Base-by-base conservation (phyloP, 2,888 invertebrate species). In the Drosophila paramelanica region DNA sequence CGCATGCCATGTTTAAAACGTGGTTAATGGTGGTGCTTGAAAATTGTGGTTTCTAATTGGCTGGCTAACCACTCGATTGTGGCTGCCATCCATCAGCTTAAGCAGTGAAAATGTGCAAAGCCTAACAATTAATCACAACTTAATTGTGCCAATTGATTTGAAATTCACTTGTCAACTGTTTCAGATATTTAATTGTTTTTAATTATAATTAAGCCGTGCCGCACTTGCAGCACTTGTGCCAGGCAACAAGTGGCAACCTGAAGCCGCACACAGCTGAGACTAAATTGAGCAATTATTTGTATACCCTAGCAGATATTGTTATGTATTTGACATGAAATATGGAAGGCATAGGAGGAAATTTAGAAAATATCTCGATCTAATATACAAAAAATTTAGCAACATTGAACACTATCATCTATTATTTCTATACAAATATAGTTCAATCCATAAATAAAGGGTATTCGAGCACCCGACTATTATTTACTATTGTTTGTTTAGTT, bases 21-120 rank as follows among this genome's bases (percentile, higher is more conserved):
- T 55, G 31, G 46, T 57, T 45, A 59, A 46, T 55, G 66, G 31
- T 13, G 38, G 33, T 33, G 41, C 38, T 41, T 36, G 36, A 41
- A 8, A 41, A 41, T 41, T 52, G 31, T 53, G 64, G 59, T 73
- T 73, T 73, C 73, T 50, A 61, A 62, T 65, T 49, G 60, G 64
- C 39, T 36, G 36, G 36, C 58, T 43, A 43, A 23, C 36, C 58
- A 17, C 33, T 65, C 39, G 36, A 36, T 36, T 36, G 36, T 36
- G 36, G 36, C 11, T 36, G 13, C 36, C 36, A 36, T 36, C 36
- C 36, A 36, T 36, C 36, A 36, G 36, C 13, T 11, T 4, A 5
- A 13, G 36, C 49, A 77, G 84, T 78, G 86, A 84, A 84, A 84
- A 85, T 81, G 69, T 59, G 61, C 71, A 50, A 7, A 38, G 36